phyloP scores from a whole-genome alignment of 2,797 vertebrate species.

The Enteromius trimaculatus region DNA sequence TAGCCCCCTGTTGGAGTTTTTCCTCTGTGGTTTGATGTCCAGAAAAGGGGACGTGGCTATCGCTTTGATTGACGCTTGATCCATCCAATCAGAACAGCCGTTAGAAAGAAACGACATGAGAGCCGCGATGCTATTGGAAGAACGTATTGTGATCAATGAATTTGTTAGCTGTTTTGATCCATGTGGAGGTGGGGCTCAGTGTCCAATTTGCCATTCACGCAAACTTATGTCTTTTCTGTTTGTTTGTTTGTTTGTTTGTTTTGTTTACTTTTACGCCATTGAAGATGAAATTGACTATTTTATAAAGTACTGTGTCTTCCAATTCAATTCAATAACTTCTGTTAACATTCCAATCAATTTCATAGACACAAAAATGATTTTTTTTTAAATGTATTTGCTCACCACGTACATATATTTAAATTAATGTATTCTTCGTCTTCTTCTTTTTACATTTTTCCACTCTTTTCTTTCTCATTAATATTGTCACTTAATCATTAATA shows the following conservation, averaged over 20 bases:
- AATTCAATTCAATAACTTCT: background rate
- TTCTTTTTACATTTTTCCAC: background rate
- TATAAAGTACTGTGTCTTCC: background rate
- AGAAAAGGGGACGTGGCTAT: conserved; percentile 15
- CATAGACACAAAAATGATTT: background rate
- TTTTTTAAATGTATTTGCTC: background rate
- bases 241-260: background rate
- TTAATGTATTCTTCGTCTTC: background rate
- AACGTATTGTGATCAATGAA: background rate
- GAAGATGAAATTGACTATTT: background rate
- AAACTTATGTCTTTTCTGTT: background rate
- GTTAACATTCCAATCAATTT: background rate
- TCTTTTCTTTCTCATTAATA: background rate
- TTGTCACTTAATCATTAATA: background rate
- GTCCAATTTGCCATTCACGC: background rate
- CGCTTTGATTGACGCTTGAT: conserved; percentile 42
- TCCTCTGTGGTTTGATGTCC: conserved; percentile 44
- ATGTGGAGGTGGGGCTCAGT: conserved; percentile 9
- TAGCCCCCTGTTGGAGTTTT: conserved; percentile 19
- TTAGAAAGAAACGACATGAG: background rate
- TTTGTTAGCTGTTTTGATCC: conserved; percentile 27
- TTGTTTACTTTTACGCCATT: background rate
- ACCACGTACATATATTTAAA: background rate
- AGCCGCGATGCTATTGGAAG: conserved; percentile 18
- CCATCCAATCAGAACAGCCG: conserved; percentile 32